Percentiles rank a stretch among this genome's conserved stretches.
These are phyloP conservation scores for Euura saliciscinereae DNA, from an alignment of 1,140 invertebrate species.

Conservation along the genomic window DNA sequence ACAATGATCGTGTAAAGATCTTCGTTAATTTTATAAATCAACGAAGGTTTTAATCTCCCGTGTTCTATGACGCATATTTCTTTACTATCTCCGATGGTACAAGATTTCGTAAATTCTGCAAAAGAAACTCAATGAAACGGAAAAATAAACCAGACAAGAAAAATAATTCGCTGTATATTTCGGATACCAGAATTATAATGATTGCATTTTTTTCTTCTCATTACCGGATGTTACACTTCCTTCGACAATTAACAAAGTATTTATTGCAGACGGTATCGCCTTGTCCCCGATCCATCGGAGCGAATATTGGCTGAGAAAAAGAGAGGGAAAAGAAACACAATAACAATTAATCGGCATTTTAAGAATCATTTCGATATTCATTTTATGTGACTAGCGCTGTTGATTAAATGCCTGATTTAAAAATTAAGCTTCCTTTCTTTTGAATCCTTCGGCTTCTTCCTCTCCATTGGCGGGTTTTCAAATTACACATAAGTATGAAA, in stretches of 20 bases:
- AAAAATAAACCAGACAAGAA: constrained; percentile 13
- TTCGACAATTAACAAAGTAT: constrained; percentile 11
- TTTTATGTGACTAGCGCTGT: not conserved
- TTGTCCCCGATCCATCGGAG: not conserved
- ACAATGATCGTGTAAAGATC: constrained; percentile 42
- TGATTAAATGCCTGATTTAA: not conserved
- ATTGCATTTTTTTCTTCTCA: not conserved
- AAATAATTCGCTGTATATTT: constrained; percentile 35
- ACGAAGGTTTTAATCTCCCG: constrained; percentile 34
- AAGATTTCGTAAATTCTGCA: constrained; percentile 13
- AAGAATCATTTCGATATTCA: constrained; percentile 32
- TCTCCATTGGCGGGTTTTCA: constrained; percentile 14
- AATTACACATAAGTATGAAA: not conserved
- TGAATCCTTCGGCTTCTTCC: too few relatives aligned
- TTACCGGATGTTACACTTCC: constrained; percentile 13
- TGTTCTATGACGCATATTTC: constrained; percentile 40
- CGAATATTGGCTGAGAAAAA: constrained; percentile 7
- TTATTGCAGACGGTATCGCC: not conserved
- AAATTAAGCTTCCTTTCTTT: too few relatives aligned
- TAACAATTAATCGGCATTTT: not conserved
- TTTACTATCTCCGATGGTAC: constrained; percentile 31
- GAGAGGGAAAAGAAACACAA: too few relatives aligned
- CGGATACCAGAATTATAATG: constrained; percentile 22
- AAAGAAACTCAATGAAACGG: constrained; percentile 13
- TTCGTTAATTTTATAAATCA: constrained; percentile 38